Conservation (phyloP, 2,888 invertebrate genomes). For the Galerucella calmariensis region DNA sequence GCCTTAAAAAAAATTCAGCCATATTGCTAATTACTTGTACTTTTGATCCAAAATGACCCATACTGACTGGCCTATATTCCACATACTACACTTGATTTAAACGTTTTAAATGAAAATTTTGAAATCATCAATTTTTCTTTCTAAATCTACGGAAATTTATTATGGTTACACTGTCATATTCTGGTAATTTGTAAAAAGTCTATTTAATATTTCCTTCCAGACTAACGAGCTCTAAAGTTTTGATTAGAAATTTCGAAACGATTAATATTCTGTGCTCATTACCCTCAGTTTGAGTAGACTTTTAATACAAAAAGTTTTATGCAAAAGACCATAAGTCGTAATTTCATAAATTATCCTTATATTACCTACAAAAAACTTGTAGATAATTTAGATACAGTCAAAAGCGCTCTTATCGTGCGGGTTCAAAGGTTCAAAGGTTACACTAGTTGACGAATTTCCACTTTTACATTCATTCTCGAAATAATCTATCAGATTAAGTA, state of each 20-base stretch:
- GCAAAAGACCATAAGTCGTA: background rate
- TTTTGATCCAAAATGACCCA: too few species aligned
- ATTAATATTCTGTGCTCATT: constrained; percentile 1
- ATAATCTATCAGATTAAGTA: too few species aligned
- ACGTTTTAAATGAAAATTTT: background rate
- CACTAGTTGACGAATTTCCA: too few species aligned
- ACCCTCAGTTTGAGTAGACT: constrained; percentile 1
- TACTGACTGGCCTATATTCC: too few species aligned
- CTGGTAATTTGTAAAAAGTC: background rate
- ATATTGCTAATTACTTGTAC: too few species aligned
- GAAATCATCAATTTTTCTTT: background rate
- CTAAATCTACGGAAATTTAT: background rate
- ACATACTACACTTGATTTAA: background rate
- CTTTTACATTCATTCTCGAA: too few species aligned
- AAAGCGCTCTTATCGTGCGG: too few species aligned
- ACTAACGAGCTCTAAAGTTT: background rate
- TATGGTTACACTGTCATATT: background rate
- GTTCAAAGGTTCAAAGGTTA: too few species aligned
- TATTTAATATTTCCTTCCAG: background rate
- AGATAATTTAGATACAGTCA: background rate
- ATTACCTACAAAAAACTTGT: background rate
- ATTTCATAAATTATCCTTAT: background rate
- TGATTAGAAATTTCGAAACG: constrained; percentile 3
- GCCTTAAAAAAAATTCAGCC: too few species aligned
- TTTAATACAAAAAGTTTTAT: constrained; percentile 5